These are phyloP conservation scores for Scaptomyza reducta DNA, from an alignment of 2,888 invertebrate genomes.

Conservation along the genomic window DNA sequence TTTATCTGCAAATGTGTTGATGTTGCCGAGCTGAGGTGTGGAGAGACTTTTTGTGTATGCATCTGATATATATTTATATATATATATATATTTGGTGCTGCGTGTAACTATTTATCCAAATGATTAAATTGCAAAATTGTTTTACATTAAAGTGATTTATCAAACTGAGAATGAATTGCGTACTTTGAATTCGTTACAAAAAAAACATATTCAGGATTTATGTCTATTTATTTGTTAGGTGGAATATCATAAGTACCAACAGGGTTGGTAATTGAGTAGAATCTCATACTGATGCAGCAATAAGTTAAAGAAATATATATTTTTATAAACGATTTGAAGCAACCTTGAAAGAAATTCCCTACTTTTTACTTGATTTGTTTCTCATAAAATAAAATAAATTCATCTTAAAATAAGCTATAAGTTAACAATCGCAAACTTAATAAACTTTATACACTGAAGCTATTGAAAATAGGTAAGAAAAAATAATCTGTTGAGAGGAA, in stretches of 20 bases:
- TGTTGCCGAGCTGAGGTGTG: background rate
- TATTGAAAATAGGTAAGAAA: no score
- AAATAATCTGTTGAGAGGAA: no score
- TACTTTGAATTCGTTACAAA: background rate
- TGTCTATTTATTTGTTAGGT: background rate
- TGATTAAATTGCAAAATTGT: conserved; percentile 27
- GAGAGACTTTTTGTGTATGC: background rate
- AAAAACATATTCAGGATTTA: background rate
- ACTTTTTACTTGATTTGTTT: no score
- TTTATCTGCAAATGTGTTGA: conserved; percentile 56
- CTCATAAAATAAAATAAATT: no score
- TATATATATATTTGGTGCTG: background rate
- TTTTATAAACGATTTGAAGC: no score
- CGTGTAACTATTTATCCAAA: conserved; percentile 23
- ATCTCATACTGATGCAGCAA: no score
- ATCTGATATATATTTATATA: conserved; percentile 8
- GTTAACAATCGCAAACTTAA: no score
- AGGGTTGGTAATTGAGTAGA: background rate
- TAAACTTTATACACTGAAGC: no score
- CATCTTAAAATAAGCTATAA: no score
- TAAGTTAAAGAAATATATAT: no score
- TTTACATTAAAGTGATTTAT: conserved; percentile 34
- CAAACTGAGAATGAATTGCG: conserved; percentile 10
- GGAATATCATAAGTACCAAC: background rate
- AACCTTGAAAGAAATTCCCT: no score